Evolutionary conservation across 2,888 invertebrate genomes (phyloP).

Genomic region (Trichacis sp.): DNA sequence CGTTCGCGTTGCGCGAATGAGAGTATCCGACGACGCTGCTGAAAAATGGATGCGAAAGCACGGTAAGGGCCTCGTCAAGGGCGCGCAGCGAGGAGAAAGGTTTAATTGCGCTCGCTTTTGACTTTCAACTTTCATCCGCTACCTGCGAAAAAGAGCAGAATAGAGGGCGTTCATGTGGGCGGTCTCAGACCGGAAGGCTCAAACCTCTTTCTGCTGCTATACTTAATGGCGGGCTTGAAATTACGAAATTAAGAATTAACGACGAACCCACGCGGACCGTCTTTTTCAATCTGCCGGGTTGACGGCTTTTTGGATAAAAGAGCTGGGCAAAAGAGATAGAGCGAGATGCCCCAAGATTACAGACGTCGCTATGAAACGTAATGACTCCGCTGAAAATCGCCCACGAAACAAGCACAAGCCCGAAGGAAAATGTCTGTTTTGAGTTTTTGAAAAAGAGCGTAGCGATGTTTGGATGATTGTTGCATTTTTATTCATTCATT

Average conservation of each 20-base stretch:
- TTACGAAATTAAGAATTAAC: conserved; percentile 65
- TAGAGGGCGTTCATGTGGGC: conserved; percentile 24
- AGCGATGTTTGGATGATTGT: too few relatives aligned
- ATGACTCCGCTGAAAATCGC: not conserved
- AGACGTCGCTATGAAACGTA: conserved; percentile 16
- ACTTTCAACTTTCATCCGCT: conserved; percentile 55
- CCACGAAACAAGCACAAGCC: too few relatives aligned
- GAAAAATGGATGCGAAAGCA: conserved; percentile 60
- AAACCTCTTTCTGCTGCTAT: conserved; percentile 51
- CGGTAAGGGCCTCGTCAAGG: conserved; percentile 41
- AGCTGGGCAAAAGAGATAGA: not conserved
- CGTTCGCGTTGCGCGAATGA: conserved; percentile 46
- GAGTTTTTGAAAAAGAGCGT: too few relatives aligned
- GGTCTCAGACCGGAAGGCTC: conserved; percentile 40
- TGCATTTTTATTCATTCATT: too few relatives aligned
- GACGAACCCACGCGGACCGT: conserved; percentile 18
- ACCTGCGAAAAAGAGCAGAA: conserved; percentile 39
- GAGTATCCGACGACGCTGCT: conserved; percentile 58
- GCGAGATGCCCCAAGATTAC: too few relatives aligned
- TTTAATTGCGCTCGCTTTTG: conserved; percentile 64
- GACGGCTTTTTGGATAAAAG: not conserved
- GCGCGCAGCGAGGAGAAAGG: conserved; percentile 48
- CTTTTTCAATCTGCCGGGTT: conserved; percentile 11
- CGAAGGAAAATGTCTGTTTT: too few relatives aligned
- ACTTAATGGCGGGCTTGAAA: conserved; percentile 58